These are phyloP conservation scores for Ctenomys sociabilis DNA, from an alignment of 2,113 vertebrate species.

Conservation along the genomic window DNA sequence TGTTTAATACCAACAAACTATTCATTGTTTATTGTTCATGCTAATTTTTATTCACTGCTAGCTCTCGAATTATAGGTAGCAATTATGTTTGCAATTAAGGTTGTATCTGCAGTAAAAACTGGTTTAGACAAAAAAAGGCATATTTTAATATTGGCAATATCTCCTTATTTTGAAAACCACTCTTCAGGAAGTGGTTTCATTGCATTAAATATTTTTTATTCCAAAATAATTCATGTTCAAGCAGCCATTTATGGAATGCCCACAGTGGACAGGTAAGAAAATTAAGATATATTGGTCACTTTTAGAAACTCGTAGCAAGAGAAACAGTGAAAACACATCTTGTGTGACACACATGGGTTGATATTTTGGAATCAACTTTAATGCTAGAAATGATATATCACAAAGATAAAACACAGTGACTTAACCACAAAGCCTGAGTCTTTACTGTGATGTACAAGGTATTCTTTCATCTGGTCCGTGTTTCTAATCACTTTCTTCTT, in stretches of 20 bases:
- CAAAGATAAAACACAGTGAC: neutral
- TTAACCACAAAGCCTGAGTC: neutral
- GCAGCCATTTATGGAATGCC: neutral
- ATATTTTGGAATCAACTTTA: neutral
- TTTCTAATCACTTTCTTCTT: neutral
- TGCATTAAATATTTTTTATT: constrained; percentile 29
- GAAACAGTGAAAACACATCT: neutral
- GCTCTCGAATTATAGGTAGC: constrained; percentile 9
- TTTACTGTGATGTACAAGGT: neutral
- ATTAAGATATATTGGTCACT: neutral
- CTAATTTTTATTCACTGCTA: constrained; percentile 47
- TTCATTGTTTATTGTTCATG: constrained; percentile 23
- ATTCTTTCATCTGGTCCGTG: neutral
- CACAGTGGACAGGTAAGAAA: neutral
- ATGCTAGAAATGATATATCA: neutral
- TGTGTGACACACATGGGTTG: neutral
- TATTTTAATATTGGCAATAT: constrained; percentile 19
- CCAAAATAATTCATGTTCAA: constrained; percentile 25
- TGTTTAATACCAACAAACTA: constrained; percentile 8
- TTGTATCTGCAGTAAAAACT: constrained; percentile 24
- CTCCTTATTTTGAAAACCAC: constrained; percentile 42
- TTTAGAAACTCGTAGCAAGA: constrained; percentile 16
- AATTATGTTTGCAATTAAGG: constrained; percentile 42
- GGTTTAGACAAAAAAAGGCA: neutral
- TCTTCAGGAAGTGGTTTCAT: constrained; percentile 5